Base-by-base conservation (phyloP, 2,888 invertebrate genomes). In the Eucriotettix oculatus region DNA sequence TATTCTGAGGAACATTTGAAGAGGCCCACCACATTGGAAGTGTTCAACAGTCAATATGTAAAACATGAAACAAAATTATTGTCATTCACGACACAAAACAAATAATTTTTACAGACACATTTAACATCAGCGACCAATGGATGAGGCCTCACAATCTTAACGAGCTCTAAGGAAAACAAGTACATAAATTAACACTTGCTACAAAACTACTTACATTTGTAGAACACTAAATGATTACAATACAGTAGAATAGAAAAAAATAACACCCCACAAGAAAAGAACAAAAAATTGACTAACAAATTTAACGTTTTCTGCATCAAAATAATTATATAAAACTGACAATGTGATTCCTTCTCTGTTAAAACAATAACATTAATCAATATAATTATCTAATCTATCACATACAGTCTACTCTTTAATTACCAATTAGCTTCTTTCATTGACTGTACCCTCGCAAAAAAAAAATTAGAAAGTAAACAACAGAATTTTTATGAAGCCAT, bases 191-290 rank as follows among this genome's bases (percentile, higher is more conserved):
- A 56, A 56, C 54, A 58, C 40, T 55, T 42, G 40, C 60, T 55
- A 56, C 57, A 43, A 42, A 44, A 16, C 29, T 29, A 29, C 29
- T 29, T 29, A 29, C 29, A 29, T 29, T 29, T 29, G 29, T 29
- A 29, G 29, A 43, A 60, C 53, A 53, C n/a, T 57, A 56, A 60
- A 54, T 54, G 52, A 55, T 55, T 29, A 55, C n/a, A 14, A 14
- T 48, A 48, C 48, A 53, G 44, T 57, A 60, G 56, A 60, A 42
- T 11, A 55, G 40, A 55, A 17, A 54, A 43, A 60, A 60, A 60
- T 12, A 48, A 56, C 58, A 57, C 56, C 58, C 58, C 58, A 60
- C 60, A 62, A 62, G 52, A 58, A 54, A 58, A 44, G 56, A 58
- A 56, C 43, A 60, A 58, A 60, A 42, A 17, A 56, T n/a, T 54